A percentile compares a stretch with the other conserved stretches of the same genome.
These are phyloP conservation scores for Lithophane semibrunnea DNA, from an alignment of 2,888 invertebrate genomes.

Conservation along the genomic window DNA sequence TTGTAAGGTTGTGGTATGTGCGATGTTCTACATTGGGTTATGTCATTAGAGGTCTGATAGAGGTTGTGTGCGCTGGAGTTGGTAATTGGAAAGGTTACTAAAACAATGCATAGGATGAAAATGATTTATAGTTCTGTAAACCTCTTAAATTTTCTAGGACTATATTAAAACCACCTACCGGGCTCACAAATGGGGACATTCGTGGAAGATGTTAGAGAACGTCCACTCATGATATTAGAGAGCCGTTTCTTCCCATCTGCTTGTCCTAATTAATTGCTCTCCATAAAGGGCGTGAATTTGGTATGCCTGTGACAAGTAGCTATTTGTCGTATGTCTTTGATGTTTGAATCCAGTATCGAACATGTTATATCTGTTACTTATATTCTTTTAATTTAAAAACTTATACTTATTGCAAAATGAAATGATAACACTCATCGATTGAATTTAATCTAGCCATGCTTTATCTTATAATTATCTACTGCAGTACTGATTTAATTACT, in stretches of 20 bases:
- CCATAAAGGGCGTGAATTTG: constrained; percentile 27
- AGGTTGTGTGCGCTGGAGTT: constrained; percentile 32
- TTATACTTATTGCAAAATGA: constrained; percentile 3
- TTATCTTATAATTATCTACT: constrained; percentile 29
- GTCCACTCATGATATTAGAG: constrained; percentile 8
- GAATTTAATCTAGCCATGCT: background rate
- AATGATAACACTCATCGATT: constrained; percentile 5
- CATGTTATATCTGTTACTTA: background rate
- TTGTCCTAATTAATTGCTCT: constrained; percentile 24
- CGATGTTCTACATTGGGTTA: constrained; percentile 19
- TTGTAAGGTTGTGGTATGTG: constrained; percentile 56
- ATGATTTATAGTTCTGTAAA: background rate
- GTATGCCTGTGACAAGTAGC: constrained; percentile 16
- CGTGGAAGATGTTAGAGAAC: background rate
- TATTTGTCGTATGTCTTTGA: constrained; percentile 34
- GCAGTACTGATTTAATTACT: constrained; percentile 46
- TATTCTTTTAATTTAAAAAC: background rate
- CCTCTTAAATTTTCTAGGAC: constrained; percentile 6
- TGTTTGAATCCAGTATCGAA: background rate
- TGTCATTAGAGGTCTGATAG: constrained; percentile 45
- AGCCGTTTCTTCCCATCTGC: constrained; percentile 9
- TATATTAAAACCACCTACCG: background rate
- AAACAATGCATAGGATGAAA: constrained; percentile 15
- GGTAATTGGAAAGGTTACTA: constrained; percentile 23
- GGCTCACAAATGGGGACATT: background rate